Percentiles rank a stretch among this genome's conserved stretches.
Conservation (phyloP, 2,797 vertebrate genomes). For the Mycteria americana region DNA sequence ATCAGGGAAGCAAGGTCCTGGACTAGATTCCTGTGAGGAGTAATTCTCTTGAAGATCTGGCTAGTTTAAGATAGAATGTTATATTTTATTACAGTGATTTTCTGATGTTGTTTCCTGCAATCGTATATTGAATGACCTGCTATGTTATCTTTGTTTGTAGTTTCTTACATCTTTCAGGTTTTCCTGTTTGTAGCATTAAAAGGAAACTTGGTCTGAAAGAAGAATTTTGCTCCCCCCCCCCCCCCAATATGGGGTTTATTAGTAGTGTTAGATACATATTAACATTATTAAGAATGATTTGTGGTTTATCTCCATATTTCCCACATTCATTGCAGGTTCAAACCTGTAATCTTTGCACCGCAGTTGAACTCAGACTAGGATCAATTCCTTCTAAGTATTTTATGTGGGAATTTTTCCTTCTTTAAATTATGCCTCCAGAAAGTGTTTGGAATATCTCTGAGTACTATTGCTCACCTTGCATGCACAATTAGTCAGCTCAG, state of each 20-base stretch:
- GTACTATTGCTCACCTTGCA: neutral
- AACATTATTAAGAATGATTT: neutral
- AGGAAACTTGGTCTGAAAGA: neutral
- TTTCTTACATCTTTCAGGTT: neutral
- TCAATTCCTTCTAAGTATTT: neutral
- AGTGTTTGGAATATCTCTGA: neutral
- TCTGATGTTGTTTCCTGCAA: neutral
- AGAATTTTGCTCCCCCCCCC: neutral
- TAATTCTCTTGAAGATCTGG: neutral
- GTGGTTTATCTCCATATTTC: neutral
- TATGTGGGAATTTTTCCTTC: neutral
- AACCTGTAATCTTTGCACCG: neutral
- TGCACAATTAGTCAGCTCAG: constrained; percentile 17
- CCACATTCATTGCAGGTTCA: neutral
- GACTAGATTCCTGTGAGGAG: neutral
- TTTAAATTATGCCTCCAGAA: neutral
- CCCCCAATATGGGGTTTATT: neutral
- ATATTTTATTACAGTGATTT: neutral
- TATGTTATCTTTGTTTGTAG: neutral
- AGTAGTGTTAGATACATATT: neutral
- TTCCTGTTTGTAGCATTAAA: neutral
- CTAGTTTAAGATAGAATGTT: neutral
- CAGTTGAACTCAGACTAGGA: neutral
- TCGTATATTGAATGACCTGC: neutral
- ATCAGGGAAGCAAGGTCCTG: neutral